Evolutionary conservation across 2,797 vertebrate genomes (phyloP).

Genomic region (Glyptemys insculpta): DNA sequence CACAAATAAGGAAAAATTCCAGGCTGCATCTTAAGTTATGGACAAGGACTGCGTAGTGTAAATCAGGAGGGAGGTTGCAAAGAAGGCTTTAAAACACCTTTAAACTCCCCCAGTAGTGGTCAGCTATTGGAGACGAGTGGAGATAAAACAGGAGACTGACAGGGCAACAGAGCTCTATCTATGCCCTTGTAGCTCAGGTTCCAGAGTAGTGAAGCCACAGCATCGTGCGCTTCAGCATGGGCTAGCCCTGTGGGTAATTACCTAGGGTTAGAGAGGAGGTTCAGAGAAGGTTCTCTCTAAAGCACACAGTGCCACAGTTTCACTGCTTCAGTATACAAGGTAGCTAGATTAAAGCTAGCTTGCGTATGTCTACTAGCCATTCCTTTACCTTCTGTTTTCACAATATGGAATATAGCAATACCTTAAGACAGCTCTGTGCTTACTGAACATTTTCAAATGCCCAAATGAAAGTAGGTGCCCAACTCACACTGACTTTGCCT

Average conservation of each 20-base stretch:
- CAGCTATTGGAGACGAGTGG: neutral
- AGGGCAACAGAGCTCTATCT: neutral
- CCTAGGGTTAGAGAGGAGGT: neutral
- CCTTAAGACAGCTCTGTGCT: neutral
- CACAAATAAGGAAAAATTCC: conserved; percentile 5
- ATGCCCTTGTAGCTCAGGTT: neutral
- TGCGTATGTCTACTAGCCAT: neutral
- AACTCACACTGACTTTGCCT: neutral
- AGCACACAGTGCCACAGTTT: neutral
- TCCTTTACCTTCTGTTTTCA: neutral
- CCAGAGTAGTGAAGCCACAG: neutral
- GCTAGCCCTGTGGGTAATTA: neutral
- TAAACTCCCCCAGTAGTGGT: neutral
- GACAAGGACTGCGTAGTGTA: neutral
- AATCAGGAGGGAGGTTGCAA: neutral
- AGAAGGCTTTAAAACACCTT: neutral
- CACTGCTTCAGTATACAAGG: neutral
- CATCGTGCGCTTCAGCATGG: neutral
- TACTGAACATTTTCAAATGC: neutral
- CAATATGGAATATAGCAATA: neutral
- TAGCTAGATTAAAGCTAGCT: neutral
- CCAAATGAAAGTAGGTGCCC: neutral
- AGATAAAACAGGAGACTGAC: neutral
- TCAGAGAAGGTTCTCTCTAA: neutral
- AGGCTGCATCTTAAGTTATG: neutral